Evolutionary conservation across 2,888 invertebrate genomes (phyloP).

Genomic region (Eretmocerus hayati): DNA sequence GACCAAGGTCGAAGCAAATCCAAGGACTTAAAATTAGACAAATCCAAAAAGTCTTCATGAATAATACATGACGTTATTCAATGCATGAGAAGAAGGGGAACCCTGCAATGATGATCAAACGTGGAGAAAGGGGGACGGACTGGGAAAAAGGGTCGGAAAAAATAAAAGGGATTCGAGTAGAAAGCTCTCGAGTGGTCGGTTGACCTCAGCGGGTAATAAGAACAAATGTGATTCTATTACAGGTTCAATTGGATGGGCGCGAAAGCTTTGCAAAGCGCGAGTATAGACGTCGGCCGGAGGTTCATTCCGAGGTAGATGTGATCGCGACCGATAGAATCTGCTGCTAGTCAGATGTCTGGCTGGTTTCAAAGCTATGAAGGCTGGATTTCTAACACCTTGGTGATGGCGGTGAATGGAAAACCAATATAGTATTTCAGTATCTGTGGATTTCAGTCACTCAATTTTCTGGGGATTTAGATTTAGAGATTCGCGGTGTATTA

Average conservation of each 20-base stretch:
- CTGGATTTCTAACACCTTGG: too few relatives aligned
- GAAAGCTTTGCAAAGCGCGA: background rate
- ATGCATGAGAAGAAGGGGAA: background rate
- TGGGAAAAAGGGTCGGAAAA: background rate
- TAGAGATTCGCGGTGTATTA: too few relatives aligned
- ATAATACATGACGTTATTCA: background rate
- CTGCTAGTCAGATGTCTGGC: too few relatives aligned
- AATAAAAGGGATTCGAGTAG: slow-evolving; percentile 2
- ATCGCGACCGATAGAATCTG: slow-evolving; percentile 35
- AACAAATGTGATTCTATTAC: slow-evolving; percentile 48
- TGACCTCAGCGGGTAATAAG: slow-evolving; percentile 47
- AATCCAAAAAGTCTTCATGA: background rate
- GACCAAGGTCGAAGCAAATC: too few relatives aligned
- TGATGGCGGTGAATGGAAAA: too few relatives aligned
- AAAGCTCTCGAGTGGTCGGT: slow-evolving; percentile 24
- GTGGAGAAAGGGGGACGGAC: background rate
- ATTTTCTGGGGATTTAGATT: too few relatives aligned
- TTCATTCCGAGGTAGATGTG: slow-evolving; percentile 32
- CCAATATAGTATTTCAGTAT: too few relatives aligned
- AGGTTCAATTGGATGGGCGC: slow-evolving; percentile 43
- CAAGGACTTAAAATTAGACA: too few relatives aligned
- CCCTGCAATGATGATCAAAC: background rate
- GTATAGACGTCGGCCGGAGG: background rate
- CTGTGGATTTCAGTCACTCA: too few relatives aligned
- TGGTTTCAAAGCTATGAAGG: too few relatives aligned